Percentiles rank a stretch among this genome's conserved stretches.
Evolutionary conservation across 2,797 vertebrate genomes (phyloP).

Genomic region (Podarcis siculus): DNA sequence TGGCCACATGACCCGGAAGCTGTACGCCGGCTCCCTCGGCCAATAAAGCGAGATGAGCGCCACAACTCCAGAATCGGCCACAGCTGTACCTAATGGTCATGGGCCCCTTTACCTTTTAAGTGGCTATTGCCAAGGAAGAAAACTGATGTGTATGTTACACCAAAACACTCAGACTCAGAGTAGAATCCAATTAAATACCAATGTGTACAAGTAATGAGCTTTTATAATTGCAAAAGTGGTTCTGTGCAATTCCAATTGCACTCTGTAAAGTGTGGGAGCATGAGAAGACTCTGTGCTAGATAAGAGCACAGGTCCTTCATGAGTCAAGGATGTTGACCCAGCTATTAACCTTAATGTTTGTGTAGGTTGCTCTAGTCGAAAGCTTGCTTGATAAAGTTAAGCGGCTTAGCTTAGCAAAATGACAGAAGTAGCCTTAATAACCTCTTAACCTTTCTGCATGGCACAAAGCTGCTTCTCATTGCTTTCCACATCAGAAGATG

Average conservation of each 20-base stretch:
- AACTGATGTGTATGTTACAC: background rate
- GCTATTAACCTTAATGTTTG: constrained; percentile 58
- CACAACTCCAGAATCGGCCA: too few relatives aligned
- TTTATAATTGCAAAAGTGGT: constrained; percentile 1
- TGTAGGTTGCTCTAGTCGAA: constrained; percentile 50
- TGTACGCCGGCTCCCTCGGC: too few relatives aligned
- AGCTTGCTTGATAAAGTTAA: constrained; percentile 42
- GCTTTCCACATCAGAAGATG: constrained; percentile 40
- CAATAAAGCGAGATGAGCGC: too few relatives aligned
- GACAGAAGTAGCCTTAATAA: constrained; percentile 52
- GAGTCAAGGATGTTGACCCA: constrained; percentile 64
- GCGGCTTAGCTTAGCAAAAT: constrained; percentile 56
- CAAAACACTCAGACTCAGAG: background rate
- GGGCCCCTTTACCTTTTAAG: background rate
- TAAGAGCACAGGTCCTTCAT: constrained; percentile 39
- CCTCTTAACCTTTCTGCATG: constrained; percentile 36
- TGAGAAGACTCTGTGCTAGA: background rate
- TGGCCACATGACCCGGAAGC: too few relatives aligned
- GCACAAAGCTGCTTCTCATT: constrained; percentile 19
- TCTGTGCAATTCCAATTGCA: background rate
- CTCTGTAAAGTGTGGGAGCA: background rate
- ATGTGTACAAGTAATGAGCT: background rate
- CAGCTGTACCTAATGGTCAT: too few relatives aligned
- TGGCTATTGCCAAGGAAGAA: background rate
- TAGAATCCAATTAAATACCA: background rate